A percentile compares a stretch with the other conserved stretches of the same genome.
These are phyloP conservation scores for Himantopus leucocephalus DNA, from an alignment of 2,113 vertebrate species.

Conservation along the genomic window DNA sequence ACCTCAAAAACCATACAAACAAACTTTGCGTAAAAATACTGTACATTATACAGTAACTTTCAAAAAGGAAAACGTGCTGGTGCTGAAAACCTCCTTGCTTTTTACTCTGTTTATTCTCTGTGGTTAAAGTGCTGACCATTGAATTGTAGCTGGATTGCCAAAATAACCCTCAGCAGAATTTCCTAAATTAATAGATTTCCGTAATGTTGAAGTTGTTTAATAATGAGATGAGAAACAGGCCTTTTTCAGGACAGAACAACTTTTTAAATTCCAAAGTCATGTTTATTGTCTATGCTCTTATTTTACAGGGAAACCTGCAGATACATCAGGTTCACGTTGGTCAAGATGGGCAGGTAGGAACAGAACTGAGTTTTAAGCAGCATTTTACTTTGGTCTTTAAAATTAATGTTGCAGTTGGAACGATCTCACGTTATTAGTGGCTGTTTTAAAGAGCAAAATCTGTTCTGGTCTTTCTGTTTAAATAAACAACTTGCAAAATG, in stretches of 20 bases:
- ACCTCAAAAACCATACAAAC: neutral
- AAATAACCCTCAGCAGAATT: neutral
- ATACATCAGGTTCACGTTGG: slow-evolving; percentile 96
- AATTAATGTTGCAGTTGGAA: neutral
- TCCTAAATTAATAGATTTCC: neutral
- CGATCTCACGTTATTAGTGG: neutral
- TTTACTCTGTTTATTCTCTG: neutral
- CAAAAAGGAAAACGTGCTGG: neutral
- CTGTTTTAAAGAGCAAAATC: neutral
- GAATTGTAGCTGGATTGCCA: neutral
- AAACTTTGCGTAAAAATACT: neutral
- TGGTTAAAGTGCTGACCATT: neutral
- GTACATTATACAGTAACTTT: neutral
- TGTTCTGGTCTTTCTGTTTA: neutral
- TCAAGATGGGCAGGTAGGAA: slow-evolving; percentile 95
- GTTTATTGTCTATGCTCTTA: neutral
- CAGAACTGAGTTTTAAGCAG: neutral
- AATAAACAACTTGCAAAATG: neutral
- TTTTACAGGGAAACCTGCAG: slow-evolving; percentile 92
- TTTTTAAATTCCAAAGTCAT: neutral
- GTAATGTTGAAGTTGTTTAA: neutral
- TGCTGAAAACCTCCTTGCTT: neutral
- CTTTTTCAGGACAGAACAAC: neutral
- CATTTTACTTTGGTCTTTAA: neutral
- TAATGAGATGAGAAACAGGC: neutral